Base-by-base conservation (phyloP, 2,797 vertebrate genomes). In the Neoniphon sammara region DNA sequence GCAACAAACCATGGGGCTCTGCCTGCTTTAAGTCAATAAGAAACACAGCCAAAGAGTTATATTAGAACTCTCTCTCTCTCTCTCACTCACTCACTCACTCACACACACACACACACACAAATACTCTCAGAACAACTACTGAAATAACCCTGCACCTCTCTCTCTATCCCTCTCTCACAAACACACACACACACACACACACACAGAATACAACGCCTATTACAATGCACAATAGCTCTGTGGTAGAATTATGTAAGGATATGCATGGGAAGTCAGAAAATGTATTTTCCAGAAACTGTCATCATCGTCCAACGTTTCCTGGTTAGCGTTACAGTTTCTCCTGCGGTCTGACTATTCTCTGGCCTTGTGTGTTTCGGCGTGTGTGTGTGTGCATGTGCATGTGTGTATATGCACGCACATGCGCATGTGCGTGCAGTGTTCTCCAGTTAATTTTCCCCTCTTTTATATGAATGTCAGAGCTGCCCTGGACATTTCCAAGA, bases 251-350 rank as follows among this genome's bases (percentile, higher is more conserved):
- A 93, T 91, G 87, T 89, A 92, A 92, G 83, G 83, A 30, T 39
- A 72, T 63, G 69, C 49, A 77, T 59, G 74, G 76, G 67, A 69
- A 77, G 68, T 83, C 70, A 80, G 79, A 88, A 87, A 90, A 92
- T 93, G 85, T 81, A 69, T 91, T 91, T 92, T 92, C 85, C 87
- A 92, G 85, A 89, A 82, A 78, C 82, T 81, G 80, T 82, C 83
- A 78, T 83, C 73, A 34, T 81, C 59, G 14, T 89, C 85, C 76
- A 89, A 85, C 64, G 69, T 80, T 89, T 85, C 83, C 83, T 88
- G 89, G 78, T 91, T 80, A 87, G 75, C 63, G 31, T 90, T 89
- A 82, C 50, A 67, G 27, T 88, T 80, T 78, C 59, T 89, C 31
- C 77, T 85, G 80, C 36, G 87, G 85, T 82, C n/a, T 11, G 27